Conservation (phyloP, 2,888 invertebrate species). For the Antheraea assamensis region DNA sequence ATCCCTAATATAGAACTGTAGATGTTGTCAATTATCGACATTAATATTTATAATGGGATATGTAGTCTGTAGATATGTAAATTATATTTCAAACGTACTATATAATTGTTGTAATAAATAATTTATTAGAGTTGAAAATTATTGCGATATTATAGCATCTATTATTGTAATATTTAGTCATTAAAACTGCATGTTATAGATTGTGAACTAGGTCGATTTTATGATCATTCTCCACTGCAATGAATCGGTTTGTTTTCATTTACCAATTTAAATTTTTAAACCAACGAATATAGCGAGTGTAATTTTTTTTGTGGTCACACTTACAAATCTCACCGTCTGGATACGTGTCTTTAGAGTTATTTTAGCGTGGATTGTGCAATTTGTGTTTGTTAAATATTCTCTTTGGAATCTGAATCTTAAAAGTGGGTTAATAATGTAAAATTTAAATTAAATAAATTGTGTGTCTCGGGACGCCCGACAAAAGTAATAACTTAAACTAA, state of each 20-base stretch:
- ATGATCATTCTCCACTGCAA: neutral
- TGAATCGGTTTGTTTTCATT: neutral
- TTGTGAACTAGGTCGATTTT: neutral
- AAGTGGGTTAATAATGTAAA: neutral
- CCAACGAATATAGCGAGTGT: neutral
- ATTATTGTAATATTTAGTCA: neutral
- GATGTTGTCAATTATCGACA: neutral
- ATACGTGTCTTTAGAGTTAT: neutral
- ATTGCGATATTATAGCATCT: conserved; percentile 2
- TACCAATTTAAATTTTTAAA: neutral
- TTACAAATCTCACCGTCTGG: neutral
- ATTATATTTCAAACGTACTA: neutral
- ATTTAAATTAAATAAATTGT: no score
- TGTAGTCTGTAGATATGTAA: neutral
- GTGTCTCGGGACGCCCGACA: no score
- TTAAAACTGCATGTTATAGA: neutral
- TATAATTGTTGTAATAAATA: neutral
- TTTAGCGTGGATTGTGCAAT: neutral
- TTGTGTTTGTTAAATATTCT: neutral
- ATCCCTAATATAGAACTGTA: neutral
- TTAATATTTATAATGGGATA: neutral
- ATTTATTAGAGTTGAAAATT: neutral
- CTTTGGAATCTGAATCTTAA: neutral
- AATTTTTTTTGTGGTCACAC: neutral
- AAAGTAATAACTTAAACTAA: no score